Conservation (phyloP, 2,113 vertebrate species). For the Coptodon rendalli region DNA sequence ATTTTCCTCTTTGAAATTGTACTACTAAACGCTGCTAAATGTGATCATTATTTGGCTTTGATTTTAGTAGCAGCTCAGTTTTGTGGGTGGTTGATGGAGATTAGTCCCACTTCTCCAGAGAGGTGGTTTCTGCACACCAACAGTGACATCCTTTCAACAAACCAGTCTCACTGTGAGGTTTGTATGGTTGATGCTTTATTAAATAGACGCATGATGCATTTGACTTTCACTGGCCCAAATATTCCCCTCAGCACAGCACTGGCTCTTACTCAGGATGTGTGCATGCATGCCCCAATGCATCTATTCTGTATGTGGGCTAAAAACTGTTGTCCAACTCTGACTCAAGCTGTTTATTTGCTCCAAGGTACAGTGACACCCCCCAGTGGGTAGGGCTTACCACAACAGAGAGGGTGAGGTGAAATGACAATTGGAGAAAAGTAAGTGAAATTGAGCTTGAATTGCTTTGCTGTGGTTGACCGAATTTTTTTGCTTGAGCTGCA, state of each 20-base stretch:
- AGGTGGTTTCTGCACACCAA: not conserved
- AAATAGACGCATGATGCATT: not conserved
- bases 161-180: conserved; percentile 2
- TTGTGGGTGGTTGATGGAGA: not conserved
- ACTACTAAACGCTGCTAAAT: not conserved
- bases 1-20: not conserved
- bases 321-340: not conserved
- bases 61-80: not conserved
- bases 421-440: not conserved
- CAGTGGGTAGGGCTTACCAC: not conserved
- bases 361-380: not conserved
- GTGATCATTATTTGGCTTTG: not conserved
- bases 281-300: not conserved
- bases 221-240: not conserved
- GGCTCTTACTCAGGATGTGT: not conserved
- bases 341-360: not conserved
- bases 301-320: not conserved
- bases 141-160: not conserved
- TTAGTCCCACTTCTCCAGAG: not conserved
- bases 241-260: not conserved
- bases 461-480: not conserved
- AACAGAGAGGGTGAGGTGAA: not conserved
- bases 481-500: not conserved
- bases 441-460: not conserved
- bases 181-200: conserved; percentile 27